These are phyloP conservation scores for Darevskia mixta DNA, from an alignment of 2,797 vertebrate genomes.

Conservation along the genomic window DNA sequence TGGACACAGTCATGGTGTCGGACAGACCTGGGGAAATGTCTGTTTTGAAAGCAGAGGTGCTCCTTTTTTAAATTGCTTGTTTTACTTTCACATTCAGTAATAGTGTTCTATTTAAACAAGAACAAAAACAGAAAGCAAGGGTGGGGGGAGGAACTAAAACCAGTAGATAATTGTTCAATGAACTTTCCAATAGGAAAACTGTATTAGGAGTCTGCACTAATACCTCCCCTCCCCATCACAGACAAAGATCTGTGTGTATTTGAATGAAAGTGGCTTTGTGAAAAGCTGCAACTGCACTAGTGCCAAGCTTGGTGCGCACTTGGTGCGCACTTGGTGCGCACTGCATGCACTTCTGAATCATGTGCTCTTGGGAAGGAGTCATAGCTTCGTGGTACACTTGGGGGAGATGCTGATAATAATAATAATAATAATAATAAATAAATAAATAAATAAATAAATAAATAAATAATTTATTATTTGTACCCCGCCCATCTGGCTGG, in stretches of 20 bases:
- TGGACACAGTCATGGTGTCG: slow-evolving; percentile 85
- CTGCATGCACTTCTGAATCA: neutral
- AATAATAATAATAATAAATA: too few species aligned
- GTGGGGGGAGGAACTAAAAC: neutral
- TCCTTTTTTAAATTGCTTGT: neutral
- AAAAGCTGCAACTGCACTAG: neutral
- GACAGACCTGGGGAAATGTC: slow-evolving; percentile 79
- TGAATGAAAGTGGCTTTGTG: neutral
- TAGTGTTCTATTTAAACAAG: neutral
- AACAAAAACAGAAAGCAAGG: neutral
- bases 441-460: too few species aligned
- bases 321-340: neutral
- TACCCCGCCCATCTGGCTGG: too few species aligned
- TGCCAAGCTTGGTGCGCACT: neutral
- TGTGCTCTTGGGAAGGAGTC: neutral
- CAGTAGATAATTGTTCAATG: neutral
- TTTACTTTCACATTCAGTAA: neutral
- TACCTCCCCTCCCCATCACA: neutral
- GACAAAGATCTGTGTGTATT: neutral
- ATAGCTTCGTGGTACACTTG: neutral
- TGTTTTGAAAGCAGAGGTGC: slow-evolving; percentile 79
- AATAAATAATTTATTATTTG: too few species aligned
- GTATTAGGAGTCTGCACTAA: neutral
- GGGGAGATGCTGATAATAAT: too few species aligned
- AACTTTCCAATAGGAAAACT: neutral